Percentiles rank a stretch among this genome's conserved stretches.
Evolutionary conservation across 1,140 invertebrate species (phyloP).

Genomic region (Microplitis demolitor): DNA sequence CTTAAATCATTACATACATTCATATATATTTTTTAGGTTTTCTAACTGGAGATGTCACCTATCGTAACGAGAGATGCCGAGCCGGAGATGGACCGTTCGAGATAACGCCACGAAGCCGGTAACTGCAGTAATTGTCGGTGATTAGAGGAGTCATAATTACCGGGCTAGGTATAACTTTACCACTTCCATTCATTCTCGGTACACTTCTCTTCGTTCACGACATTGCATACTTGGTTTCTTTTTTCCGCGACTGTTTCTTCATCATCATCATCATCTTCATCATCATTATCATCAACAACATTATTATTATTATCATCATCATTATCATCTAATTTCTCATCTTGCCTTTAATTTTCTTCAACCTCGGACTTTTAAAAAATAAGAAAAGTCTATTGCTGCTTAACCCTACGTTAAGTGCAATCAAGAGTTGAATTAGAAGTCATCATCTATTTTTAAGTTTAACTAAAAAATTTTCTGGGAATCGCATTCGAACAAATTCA

Average conservation of each 20-base stretch:
- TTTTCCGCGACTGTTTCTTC: constrained; percentile 23
- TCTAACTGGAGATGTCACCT: too few species aligned
- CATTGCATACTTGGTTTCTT: background rate
- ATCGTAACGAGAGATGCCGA: constrained; percentile 8
- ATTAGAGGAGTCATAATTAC: constrained; percentile 60
- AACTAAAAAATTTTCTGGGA: too few species aligned
- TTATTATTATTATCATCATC: constrained; percentile 22
- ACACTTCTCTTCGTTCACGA: constrained; percentile 18
- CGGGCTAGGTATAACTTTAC: constrained; percentile 50
- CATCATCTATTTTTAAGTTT: too few species aligned
- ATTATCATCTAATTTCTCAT: constrained; percentile 7
- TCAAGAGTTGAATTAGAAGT: background rate
- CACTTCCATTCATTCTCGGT: constrained; percentile 47
- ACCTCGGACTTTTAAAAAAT: background rate
- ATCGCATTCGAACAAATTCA: background rate
- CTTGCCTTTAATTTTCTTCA: background rate
- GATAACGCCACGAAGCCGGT: constrained; percentile 52
- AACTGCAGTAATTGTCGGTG: constrained; percentile 56
- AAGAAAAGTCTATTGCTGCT: background rate
- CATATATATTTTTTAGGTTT: background rate
- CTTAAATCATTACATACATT: background rate
- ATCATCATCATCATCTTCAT: constrained; percentile 26
- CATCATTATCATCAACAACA: constrained; percentile 21
- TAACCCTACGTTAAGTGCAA: background rate
- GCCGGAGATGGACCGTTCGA: constrained; percentile 51